Conservation (phyloP, 23 tunicate species). For the Clavelina lepadiformis region DNA sequence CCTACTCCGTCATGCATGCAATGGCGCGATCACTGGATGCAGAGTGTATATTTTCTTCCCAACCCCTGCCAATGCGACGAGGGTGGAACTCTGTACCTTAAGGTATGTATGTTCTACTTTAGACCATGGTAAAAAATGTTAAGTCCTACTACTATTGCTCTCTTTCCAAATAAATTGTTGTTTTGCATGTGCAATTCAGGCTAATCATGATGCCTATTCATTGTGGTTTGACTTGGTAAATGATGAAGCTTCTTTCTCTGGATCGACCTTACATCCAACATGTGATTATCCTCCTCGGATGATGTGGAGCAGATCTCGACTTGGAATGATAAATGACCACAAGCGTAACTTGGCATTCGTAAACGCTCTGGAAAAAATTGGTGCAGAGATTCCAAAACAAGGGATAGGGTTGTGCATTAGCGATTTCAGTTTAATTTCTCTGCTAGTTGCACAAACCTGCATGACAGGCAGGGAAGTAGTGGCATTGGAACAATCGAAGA, state of each 20-base stretch:
- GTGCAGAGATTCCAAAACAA: neutral
- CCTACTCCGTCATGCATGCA: slow-evolving; percentile 65
- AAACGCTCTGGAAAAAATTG: slow-evolving; percentile 15
- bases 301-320: slow-evolving; percentile 65
- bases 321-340: slow-evolving; percentile 64
- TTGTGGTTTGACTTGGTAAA: slow-evolving; percentile 35
- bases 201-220: slow-evolving; percentile 67
- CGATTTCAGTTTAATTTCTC: slow-evolving; percentile 65
- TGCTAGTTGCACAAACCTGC: slow-evolving; percentile 37
- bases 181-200: slow-evolving; percentile 14
- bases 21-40: slow-evolving; percentile 98
- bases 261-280: slow-evolving; percentile 4
- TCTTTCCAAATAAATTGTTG: neutral
- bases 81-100: slow-evolving; percentile 18
- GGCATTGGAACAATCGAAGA: slow-evolving; percentile 31
- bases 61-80: slow-evolving; percentile 2
- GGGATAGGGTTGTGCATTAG: slow-evolving; percentile 48
- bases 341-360: slow-evolving; percentile 26
- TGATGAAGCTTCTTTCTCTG: neutral
- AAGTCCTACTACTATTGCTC: neutral
- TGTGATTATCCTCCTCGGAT: slow-evolving; percentile 76
- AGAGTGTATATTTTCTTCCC: slow-evolving; percentile 87
- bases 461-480: neutral
- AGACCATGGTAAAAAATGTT: neutral
- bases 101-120: slow-evolving; percentile 12